Conservation (phyloP, 2,113 vertebrate genomes). For the Leuciscus idus region DNA sequence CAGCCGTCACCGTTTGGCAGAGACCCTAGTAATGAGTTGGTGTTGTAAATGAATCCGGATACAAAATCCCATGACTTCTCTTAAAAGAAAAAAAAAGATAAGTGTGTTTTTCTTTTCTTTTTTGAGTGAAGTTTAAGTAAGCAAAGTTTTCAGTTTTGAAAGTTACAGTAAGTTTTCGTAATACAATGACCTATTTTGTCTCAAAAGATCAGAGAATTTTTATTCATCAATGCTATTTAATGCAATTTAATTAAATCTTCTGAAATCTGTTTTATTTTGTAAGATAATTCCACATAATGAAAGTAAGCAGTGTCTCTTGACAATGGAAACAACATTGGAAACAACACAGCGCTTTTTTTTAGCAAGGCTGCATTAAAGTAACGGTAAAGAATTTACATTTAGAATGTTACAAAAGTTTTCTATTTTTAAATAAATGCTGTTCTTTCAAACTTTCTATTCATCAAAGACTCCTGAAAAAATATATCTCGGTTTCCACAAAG, state of each 20-base stretch:
- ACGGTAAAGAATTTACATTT: no score
- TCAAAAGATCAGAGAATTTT: not conserved
- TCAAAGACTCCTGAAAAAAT: not conserved
- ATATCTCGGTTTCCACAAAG: not conserved
- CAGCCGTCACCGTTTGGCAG: not conserved
- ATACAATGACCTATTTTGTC: not conserved
- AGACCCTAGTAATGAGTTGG: not conserved
- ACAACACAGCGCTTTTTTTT: no score
- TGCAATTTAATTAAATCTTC: not conserved
- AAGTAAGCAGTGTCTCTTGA: not conserved
- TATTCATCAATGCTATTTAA: not conserved
- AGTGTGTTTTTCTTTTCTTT: not conserved
- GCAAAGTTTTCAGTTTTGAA: not conserved
- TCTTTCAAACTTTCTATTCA: no score
- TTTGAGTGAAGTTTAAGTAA: not conserved
- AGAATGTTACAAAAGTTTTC: no score
- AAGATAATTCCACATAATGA: not conserved
- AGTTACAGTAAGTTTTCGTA: not conserved
- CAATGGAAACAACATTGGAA: not conserved
- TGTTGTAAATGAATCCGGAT: not conserved
- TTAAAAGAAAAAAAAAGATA: not conserved
- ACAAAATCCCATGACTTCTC: not conserved
- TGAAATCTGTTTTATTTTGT: not conserved
- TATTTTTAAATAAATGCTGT: not conserved
- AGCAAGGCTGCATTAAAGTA: no score